These are phyloP conservation scores for Sarcophaga caerulescens DNA, from an alignment of 2,888 invertebrate genomes.

Conservation along the genomic window DNA sequence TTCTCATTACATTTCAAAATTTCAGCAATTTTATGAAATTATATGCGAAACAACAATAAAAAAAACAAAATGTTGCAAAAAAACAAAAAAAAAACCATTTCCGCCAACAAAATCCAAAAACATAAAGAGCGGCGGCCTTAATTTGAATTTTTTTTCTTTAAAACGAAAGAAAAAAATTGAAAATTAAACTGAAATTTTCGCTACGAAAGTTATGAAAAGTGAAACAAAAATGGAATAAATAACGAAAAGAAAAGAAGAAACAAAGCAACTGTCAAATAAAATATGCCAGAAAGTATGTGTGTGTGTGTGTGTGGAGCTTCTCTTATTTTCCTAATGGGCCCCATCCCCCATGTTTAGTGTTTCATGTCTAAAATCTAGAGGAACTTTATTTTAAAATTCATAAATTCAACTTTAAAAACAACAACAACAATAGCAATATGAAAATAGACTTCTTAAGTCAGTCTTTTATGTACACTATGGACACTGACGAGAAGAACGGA, in stretches of 20 bases:
- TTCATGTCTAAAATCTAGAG: not conserved
- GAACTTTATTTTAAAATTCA: not conserved
- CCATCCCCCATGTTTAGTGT: not conserved
- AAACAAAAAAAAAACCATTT: conserved; percentile 50
- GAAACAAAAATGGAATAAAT: not conserved
- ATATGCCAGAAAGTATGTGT: conserved; percentile 6
- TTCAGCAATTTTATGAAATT: not conserved
- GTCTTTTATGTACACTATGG: too few relatives aligned
- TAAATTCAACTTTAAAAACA: too few relatives aligned
- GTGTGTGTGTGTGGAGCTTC: too few relatives aligned
- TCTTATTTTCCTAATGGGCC: not conserved
- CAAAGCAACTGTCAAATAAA: conserved; percentile 43
- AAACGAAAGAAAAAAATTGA: not conserved
- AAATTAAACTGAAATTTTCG: not conserved
- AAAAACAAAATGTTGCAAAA: conserved; percentile 23
- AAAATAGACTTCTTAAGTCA: too few relatives aligned
- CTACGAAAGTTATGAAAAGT: too few relatives aligned
- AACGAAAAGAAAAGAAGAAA: conserved; percentile 24
- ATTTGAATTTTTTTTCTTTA: not conserved
- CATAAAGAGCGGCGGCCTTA: not conserved
- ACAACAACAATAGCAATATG: too few relatives aligned
- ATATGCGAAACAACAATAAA: not conserved
- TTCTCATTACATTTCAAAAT: not conserved
- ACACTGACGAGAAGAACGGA: too few relatives aligned
- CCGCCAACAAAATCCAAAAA: conserved; percentile 20